phyloP scores from a whole-genome alignment of 2,888 invertebrate species.

The Sarcophaga carnaria region DNA sequence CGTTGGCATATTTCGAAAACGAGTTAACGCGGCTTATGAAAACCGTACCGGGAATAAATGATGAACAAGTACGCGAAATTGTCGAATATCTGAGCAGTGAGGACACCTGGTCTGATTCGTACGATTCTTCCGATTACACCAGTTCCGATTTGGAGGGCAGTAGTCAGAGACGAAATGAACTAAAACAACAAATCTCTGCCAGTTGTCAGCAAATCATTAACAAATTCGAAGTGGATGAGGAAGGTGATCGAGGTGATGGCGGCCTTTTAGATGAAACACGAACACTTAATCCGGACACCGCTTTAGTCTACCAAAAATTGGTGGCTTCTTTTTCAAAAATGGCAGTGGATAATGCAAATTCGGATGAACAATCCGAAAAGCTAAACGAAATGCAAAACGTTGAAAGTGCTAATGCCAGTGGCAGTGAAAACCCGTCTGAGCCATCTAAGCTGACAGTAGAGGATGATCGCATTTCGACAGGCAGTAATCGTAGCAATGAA shows the following conservation, averaged over 20 bases:
- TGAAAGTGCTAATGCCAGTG: constrained; percentile 74
- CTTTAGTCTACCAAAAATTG: constrained; percentile 92
- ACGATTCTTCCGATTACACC: constrained; percentile 95
- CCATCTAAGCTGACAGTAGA: constrained; percentile 74
- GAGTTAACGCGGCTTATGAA: constrained; percentile 95
- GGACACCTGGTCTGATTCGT: constrained; percentile 96
- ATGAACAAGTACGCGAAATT: constrained; percentile 94
- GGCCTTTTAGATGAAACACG: constrained; percentile 83
- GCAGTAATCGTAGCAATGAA: constrained; percentile 80
- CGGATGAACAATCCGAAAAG: constrained; percentile 77
- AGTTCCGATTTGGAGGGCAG: constrained; percentile 92
- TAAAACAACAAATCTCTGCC: constrained; percentile 93
- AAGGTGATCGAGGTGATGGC: constrained; percentile 83
- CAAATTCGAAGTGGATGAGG: constrained; percentile 89
- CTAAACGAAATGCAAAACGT: constrained; percentile 73
- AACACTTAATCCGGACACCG: constrained; percentile 87
- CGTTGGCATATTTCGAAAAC: constrained; percentile 93
- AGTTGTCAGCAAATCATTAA: constrained; percentile 94
- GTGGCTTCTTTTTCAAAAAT: constrained; percentile 92
- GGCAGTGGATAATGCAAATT: constrained; percentile 82
- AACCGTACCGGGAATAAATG: constrained; percentile 94
- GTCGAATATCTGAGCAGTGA: constrained; percentile 96
- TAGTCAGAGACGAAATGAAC: constrained; percentile 84
- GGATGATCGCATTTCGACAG: constrained; percentile 76
- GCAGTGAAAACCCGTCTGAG: constrained; percentile 78